phyloP scores from a whole-genome alignment of 2,797 vertebrate genomes.

The Aphelocoma californica region DNA sequence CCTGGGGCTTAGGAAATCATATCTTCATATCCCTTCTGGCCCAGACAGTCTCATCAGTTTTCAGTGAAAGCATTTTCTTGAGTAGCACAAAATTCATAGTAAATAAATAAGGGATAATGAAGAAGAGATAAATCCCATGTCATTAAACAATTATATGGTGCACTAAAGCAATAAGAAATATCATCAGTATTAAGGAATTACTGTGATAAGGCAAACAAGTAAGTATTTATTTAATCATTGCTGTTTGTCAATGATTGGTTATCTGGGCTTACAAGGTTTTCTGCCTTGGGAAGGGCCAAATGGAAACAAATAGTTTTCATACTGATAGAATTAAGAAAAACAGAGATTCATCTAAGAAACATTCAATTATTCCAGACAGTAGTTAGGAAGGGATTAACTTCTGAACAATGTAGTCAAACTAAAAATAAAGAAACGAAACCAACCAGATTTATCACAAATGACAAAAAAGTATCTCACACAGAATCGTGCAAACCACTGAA shows the following conservation, averaged over 20 bases:
- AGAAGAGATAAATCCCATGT: neutral
- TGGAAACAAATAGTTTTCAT: neutral
- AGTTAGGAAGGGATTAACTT: constrained; percentile 60
- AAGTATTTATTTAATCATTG: neutral
- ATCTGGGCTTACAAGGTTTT: neutral
- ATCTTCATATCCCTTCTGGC: neutral
- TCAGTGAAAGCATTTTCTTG: neutral
- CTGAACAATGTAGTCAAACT: constrained; percentile 52
- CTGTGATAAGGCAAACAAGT: neutral
- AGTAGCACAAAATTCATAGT: neutral
- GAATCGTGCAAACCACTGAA: neutral
- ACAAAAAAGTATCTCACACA: constrained; percentile 6
- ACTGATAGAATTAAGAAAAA: neutral
- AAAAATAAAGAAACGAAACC: neutral
- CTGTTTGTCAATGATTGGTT: neutral
- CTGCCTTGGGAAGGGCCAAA: neutral
- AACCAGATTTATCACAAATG: neutral
- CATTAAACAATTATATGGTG: neutral
- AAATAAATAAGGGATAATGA: neutral
- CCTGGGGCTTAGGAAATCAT: neutral
- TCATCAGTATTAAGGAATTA: neutral
- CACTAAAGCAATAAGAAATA: neutral
- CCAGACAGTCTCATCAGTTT: neutral
- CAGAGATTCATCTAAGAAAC: constrained; percentile 29
- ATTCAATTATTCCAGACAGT: constrained; percentile 48